Evolutionary conservation across 2,888 invertebrate genomes (phyloP), one percentile per base, ranked within the genome.

Genomic region (Eudemis profundana): DNA sequence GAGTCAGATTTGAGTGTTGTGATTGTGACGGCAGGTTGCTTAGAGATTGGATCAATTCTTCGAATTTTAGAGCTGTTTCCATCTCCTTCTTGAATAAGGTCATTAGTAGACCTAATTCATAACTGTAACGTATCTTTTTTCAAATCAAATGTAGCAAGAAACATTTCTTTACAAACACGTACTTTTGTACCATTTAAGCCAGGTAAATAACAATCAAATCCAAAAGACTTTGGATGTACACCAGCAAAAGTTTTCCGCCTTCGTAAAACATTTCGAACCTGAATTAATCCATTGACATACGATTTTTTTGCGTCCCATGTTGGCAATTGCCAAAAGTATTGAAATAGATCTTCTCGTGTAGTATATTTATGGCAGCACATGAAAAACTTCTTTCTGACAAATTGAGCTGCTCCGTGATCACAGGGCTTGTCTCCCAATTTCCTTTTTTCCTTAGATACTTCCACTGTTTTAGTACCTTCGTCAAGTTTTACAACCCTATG

Each of bases 151-250:
- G 44, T 46, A 46, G 44, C 44, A 2, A 46, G 44, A 3, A 46
- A 46, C 44, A 46, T 46, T 21, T 19, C 44, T 4, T 46, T 46
- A 12, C 44, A 19, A 12, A 46, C 44, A 4, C 44, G 10, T 21
- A 46, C 3, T 3, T 46, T 46, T 21, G 12, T 3, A 3, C 44
- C 44, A 21, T 46, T 46, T 12, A 21, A 0, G 3, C 44, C 44
- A 4, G 44, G 44, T 46, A 46, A 46, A 21, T 46, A 46, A 21
- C 44, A 46, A 46, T 46, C 44, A 3, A 46, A 46, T 21, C 44
- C 44, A 4, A 46, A 46, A 21, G 44, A 1, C 44, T 46, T 46
- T 4, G 2, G 46, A 46, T 46, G 46, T 2, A 46, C 46, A 46
- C 46, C 46, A 10, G n/a, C 10, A 4, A 12, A 46, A 21, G 21